Evolutionary conservation across 2,797 vertebrate genomes (phyloP).

Genomic region (Diceros bicornis): DNA sequence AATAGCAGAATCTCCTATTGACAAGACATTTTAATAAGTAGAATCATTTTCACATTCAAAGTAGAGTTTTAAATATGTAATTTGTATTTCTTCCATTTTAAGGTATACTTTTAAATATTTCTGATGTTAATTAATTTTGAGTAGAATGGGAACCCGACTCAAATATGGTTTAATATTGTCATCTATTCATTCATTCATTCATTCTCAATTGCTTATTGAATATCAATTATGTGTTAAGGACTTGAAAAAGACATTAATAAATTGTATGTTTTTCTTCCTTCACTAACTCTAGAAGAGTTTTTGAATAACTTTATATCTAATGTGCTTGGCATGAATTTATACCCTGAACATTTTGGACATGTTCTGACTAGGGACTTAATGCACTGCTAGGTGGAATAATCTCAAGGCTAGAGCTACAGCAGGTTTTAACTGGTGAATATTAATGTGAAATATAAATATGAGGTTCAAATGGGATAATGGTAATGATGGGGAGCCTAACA

Average conservation of each 20-base stretch:
- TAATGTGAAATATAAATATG: neutral
- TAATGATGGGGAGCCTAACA: neutral
- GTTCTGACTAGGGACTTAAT: neutral
- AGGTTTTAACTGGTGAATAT: neutral
- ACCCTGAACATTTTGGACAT: neutral
- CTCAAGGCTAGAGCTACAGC: neutral
- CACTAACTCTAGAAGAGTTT: neutral
- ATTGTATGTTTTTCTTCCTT: neutral
- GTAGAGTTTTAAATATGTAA: conserved; percentile 49
- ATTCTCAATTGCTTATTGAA: neutral
- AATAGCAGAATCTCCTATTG: conserved; percentile 59
- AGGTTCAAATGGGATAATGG: neutral
- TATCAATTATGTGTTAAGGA: neutral
- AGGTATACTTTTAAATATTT: conserved; percentile 22
- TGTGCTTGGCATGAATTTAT: neutral
- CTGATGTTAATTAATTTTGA: conserved; percentile 38
- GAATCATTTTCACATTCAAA: conserved; percentile 63
- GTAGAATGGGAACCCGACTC: neutral
- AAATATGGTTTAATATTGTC: neutral
- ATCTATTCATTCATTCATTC: neutral
- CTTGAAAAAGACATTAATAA: neutral
- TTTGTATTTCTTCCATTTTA: conserved; percentile 68
- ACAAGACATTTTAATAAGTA: conserved; percentile 54
- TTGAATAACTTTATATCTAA: neutral
- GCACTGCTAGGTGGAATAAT: neutral